These are phyloP conservation scores for Halichoeres trimaculatus DNA, from an alignment of 2,113 vertebrate genomes.

Conservation along the genomic window DNA sequence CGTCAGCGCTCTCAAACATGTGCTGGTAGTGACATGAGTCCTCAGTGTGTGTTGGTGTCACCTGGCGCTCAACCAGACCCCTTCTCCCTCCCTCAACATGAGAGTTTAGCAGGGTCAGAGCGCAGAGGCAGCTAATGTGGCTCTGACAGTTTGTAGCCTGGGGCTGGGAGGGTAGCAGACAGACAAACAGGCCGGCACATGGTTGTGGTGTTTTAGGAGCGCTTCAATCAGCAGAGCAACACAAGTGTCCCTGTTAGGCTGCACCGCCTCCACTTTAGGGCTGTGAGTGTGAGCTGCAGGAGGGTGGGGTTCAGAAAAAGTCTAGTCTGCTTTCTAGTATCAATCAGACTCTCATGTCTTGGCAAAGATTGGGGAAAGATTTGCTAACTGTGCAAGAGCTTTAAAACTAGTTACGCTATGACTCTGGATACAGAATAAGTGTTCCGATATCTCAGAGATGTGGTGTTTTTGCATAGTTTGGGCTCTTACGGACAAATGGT, in stretches of 20 bases:
- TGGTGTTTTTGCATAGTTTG: too few species aligned
- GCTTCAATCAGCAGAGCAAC: neutral
- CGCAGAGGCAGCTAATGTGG: neutral
- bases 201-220: neutral
- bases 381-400: neutral
- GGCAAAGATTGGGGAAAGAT: too few species aligned
- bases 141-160: neutral
- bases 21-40: neutral
- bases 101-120: neutral
- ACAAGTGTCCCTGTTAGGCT: neutral
- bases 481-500: too few species aligned
- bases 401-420: neutral
- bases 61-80: neutral
- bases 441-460: neutral
- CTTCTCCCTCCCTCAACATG: neutral
- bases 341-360: neutral
- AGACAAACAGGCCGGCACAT: conserved; percentile 1
- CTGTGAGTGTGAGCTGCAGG: neutral
- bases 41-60: conserved; percentile 3
- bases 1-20: neutral
- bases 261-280: neutral
- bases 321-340: conserved; percentile 4
- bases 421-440: neutral
- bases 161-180: neutral
- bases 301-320: neutral